phyloP scores from a whole-genome alignment of 2,888 invertebrate genomes.

The Hyppa rectilinea region DNA sequence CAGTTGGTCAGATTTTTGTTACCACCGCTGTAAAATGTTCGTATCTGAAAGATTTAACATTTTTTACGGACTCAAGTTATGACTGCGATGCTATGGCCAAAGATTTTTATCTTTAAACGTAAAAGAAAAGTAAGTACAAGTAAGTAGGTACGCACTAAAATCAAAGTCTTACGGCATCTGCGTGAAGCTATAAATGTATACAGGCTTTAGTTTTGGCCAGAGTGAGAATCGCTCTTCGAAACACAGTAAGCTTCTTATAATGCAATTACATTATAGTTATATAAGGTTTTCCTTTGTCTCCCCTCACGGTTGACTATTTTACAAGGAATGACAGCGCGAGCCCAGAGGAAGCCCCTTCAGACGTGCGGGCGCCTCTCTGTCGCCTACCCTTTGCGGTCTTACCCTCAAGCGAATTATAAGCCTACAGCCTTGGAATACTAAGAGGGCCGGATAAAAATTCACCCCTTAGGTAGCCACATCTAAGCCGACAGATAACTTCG shows the following conservation, averaged over 20 bases:
- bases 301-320: constrained; percentile 72
- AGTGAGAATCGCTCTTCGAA: constrained; percentile 34
- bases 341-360: constrained; percentile 73
- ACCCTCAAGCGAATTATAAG: constrained; percentile 86
- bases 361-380: constrained; percentile 77
- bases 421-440: constrained; percentile 86
- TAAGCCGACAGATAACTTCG: constrained; percentile 87
- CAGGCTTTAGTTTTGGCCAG: constrained; percentile 7
- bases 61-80: constrained; percentile 56
- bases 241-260: constrained; percentile 51
- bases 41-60: constrained; percentile 53
- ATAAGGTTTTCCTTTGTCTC: constrained; percentile 48
- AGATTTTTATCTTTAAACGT: constrained; percentile 49
- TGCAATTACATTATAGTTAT: constrained; percentile 49
- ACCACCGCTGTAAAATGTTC: constrained; percentile 44
- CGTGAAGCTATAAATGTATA: neutral
- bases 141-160: constrained; percentile 36
- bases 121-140: constrained; percentile 50
- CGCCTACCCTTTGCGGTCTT: constrained; percentile 80
- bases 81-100: constrained; percentile 33
- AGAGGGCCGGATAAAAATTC: constrained; percentile 85
- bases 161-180: constrained; percentile 26
- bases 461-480: constrained; percentile 84
- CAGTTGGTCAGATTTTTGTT: constrained; percentile 41
- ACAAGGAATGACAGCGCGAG: constrained; percentile 75